Conservation (phyloP, 2,888 invertebrate species). For the Liopterus haemorrhoidalis region DNA sequence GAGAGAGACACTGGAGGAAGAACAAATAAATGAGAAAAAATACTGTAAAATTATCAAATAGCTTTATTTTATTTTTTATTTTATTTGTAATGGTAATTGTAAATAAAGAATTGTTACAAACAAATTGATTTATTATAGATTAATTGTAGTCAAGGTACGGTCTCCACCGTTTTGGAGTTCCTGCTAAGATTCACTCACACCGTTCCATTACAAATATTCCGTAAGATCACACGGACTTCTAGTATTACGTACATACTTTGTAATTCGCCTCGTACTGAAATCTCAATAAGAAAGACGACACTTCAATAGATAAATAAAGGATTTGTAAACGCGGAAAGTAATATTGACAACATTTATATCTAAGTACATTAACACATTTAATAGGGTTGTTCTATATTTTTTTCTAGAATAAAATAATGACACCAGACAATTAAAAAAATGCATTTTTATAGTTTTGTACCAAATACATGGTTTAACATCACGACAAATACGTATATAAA, state of each 20-base stretch:
- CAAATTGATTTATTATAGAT: too few species aligned
- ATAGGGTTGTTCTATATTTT: conserved; percentile 8
- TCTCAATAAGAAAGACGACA: conserved; percentile 38
- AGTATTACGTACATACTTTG: conserved; percentile 19
- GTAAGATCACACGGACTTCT: conserved; percentile 19
- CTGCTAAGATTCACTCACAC: conserved; percentile 17
- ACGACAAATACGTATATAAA: conserved; percentile 45
- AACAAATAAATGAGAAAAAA: too few species aligned
- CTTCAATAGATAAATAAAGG: conserved; percentile 40
- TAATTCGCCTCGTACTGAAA: conserved; percentile 12
- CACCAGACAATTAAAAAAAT: conserved; percentile 38
- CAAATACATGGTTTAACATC: conserved; percentile 44
- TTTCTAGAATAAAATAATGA: conserved; percentile 20
- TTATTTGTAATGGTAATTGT: too few species aligned
- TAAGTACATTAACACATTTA: conserved; percentile 3
- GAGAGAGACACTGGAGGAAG: too few species aligned
- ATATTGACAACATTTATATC: conserved; percentile 31
- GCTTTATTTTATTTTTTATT: too few species aligned
- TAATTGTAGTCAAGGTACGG: too few species aligned
- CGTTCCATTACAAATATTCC: conserved; percentile 18
- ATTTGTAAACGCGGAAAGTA: conserved; percentile 39
- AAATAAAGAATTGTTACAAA: too few species aligned
- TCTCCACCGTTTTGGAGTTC: conserved; percentile 15
- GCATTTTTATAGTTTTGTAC: conserved; percentile 39
- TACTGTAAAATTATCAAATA: too few species aligned